Conservation (phyloP, 2,797 vertebrate species). For the Mastacembelus armatus region DNA sequence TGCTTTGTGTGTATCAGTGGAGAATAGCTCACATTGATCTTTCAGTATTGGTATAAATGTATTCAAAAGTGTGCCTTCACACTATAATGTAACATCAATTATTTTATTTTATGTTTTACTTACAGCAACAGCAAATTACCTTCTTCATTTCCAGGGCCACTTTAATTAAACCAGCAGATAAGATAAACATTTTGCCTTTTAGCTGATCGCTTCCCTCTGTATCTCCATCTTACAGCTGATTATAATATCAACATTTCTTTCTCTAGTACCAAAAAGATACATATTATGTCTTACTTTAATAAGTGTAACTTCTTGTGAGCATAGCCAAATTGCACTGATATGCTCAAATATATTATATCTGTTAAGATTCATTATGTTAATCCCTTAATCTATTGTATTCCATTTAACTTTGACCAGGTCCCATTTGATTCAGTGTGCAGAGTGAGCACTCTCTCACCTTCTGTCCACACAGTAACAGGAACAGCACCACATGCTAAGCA, state of each 20-base stretch:
- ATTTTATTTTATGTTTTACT: too few relatives aligned
- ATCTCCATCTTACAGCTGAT: slow-evolving; percentile 7
- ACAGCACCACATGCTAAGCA: slow-evolving; percentile 16
- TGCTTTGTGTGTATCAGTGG: too few relatives aligned
- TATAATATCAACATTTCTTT: not conserved
- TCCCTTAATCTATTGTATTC: slow-evolving; percentile 9
- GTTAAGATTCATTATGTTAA: slow-evolving; percentile 12
- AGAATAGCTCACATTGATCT: too few relatives aligned
- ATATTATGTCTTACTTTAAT: not conserved
- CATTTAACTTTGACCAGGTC: slow-evolving; percentile 29
- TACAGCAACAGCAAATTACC: too few relatives aligned
- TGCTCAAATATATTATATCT: not conserved
- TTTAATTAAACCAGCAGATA: slow-evolving; percentile 35
- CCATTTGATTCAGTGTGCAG: slow-evolving; percentile 33
- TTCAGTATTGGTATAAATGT: too few relatives aligned
- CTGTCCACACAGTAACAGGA: slow-evolving; percentile 22
- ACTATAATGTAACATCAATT: too few relatives aligned
- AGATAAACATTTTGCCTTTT: not conserved
- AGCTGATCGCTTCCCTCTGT: slow-evolving; percentile 8
- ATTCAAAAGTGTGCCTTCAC: too few relatives aligned
- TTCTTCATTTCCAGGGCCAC: too few relatives aligned
- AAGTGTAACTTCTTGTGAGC: not conserved
- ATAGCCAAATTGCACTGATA: not conserved
- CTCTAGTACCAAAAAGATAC: not conserved
- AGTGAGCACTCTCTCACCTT: slow-evolving; percentile 26